These are phyloP conservation scores for Drosophila falleni DNA, from an alignment of 2,888 invertebrate species.

Conservation along the genomic window DNA sequence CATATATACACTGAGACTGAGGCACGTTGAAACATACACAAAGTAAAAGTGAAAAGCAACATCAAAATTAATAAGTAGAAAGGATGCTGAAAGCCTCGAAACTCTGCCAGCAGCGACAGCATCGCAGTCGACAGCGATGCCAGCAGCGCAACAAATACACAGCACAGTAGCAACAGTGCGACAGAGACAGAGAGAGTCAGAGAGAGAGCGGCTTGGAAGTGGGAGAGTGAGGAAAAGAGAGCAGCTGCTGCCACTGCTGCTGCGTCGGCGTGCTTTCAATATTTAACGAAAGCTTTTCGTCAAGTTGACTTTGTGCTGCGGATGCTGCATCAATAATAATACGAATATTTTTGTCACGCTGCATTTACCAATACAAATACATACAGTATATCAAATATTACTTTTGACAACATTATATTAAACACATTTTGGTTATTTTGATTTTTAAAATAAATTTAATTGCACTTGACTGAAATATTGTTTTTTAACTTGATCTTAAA, in stretches of 20 bases:
- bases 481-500: no score
- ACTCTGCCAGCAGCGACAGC: constrained; percentile 32
- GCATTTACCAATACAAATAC: constrained; percentile 30
- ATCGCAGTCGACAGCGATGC: constrained; percentile 31
- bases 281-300: constrained; percentile 68
- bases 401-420: not conserved
- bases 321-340: constrained; percentile 63
- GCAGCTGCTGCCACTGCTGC: constrained; percentile 8
- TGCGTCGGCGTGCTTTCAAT: constrained; percentile 68
- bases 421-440: no score
- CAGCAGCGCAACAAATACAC: constrained; percentile 47
- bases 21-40: constrained; percentile 77
- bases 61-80: constrained; percentile 81
- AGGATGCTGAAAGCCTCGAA: constrained; percentile 72
- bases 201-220: constrained; percentile 2
- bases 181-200: not conserved
- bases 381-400: constrained; percentile 8
- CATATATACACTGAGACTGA: constrained; percentile 25
- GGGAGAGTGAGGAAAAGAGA: constrained; percentile 8
- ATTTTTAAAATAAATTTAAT: no score
- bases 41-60: constrained; percentile 81
- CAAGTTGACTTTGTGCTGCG: constrained; percentile 34
- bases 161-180: constrained; percentile 39
- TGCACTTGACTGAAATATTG: no score
- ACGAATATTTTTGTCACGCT: constrained; percentile 37